Conservation (phyloP, 1,140 invertebrate genomes). For the Calosoma granatense region DNA sequence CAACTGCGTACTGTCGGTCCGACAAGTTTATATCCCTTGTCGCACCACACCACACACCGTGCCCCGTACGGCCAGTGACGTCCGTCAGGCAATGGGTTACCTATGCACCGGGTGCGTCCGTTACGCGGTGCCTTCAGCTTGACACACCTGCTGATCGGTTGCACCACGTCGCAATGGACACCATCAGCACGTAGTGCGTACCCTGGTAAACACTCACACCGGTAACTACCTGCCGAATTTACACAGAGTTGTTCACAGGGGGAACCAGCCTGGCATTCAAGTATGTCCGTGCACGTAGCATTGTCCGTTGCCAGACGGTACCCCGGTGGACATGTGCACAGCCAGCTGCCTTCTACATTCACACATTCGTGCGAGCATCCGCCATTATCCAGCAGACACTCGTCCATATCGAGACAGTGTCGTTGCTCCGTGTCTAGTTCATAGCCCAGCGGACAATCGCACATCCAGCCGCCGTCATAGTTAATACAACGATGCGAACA, state of each 20-base stretch:
- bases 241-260: constrained; percentile 43
- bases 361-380: constrained; percentile 46
- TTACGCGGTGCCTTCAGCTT: constrained; percentile 16
- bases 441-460: constrained; percentile 40
- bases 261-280: constrained; percentile 46
- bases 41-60: constrained; percentile 46
- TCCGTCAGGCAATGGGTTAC: neutral
- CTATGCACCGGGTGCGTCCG: constrained; percentile 19
- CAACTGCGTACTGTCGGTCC: constrained; percentile 41
- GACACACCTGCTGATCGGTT: constrained; percentile 16
- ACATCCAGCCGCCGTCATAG: constrained; percentile 44
- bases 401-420: constrained; percentile 43
- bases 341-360: constrained; percentile 34
- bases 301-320: constrained; percentile 45
- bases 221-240: constrained; percentile 35
- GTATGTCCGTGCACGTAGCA: constrained; percentile 19
- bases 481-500: constrained; percentile 57
- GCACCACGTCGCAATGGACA: constrained; percentile 28
- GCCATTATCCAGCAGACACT: constrained; percentile 40
- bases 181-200: constrained; percentile 23
- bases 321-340: constrained; percentile 68
- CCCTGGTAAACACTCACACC: constrained; percentile 42
- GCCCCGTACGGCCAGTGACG: constrained; percentile 30
- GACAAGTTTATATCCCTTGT: constrained; percentile 38
- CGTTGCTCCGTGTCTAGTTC: constrained; percentile 37